Conservation (phyloP, 2,797 vertebrate genomes). For the Labeo calbasu region DNA sequence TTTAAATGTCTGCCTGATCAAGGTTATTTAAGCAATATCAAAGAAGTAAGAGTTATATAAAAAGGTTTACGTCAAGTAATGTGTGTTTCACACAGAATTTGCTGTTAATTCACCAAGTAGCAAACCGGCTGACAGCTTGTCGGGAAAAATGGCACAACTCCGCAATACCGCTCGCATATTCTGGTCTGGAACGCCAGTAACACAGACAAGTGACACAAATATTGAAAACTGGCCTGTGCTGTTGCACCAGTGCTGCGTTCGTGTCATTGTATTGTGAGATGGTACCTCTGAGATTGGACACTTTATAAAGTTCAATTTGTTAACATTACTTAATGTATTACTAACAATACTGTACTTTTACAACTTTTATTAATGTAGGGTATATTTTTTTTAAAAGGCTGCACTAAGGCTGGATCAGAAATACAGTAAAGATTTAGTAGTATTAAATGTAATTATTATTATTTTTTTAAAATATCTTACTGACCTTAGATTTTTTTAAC, state of each 20-base stretch:
- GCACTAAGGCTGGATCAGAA: background rate
- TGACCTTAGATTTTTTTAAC: background rate
- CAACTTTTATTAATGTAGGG: background rate
- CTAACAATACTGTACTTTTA: background rate
- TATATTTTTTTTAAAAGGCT: background rate
- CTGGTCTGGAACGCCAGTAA: background rate
- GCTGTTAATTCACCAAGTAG: background rate
- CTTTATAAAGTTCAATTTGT: background rate
- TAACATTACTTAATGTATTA: background rate
- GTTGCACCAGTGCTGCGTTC: background rate
- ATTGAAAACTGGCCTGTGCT: background rate
- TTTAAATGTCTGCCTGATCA: constrained; percentile 67
- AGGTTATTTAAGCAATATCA: constrained; percentile 58
- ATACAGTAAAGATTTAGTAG: background rate
- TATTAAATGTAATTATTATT: background rate
- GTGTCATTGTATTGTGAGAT: background rate
- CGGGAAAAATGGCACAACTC: background rate
- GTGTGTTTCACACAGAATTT: background rate
- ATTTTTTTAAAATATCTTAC: background rate
- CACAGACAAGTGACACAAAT: constrained; percentile 1
- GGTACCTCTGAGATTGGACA: background rate
- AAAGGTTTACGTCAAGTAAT: background rate
- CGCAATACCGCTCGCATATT: background rate
- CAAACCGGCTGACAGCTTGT: background rate
- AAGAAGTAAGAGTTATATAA: background rate